These are phyloP conservation scores for Sinella curviseta DNA, from an alignment of 1,140 invertebrate genomes.

Conservation along the genomic window DNA sequence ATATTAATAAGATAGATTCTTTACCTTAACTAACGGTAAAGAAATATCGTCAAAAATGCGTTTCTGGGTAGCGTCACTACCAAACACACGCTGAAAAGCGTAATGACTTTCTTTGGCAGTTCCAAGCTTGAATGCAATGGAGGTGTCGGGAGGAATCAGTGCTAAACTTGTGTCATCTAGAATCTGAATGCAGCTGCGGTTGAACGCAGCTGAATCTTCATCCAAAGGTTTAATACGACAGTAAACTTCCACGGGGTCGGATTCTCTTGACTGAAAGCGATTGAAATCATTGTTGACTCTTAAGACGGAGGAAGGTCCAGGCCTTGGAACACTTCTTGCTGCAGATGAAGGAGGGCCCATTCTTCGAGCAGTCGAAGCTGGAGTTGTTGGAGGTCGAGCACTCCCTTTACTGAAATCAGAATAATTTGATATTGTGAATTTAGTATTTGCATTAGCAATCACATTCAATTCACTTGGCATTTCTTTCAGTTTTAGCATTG, in stretches of 20 bases:
- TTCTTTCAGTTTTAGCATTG: too few species aligned
- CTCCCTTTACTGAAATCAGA: not conserved
- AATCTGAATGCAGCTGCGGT: constrained; percentile 68
- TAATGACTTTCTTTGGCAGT: constrained; percentile 62
- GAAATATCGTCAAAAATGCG: constrained; percentile 83
- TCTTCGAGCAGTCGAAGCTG: not conserved
- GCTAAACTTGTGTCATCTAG: constrained; percentile 69
- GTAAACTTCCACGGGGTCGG: constrained; percentile 79
- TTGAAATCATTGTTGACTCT: not conserved
- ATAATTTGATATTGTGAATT: too few species aligned
- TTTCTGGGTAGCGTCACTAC: constrained; percentile 72
- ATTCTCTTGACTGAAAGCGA: not conserved
- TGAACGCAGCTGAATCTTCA: constrained; percentile 61
- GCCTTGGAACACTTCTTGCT: not conserved
- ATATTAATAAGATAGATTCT: not conserved
- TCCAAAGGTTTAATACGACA: constrained; percentile 77
- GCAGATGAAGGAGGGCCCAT: not conserved
- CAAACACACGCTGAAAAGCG: constrained; percentile 76
- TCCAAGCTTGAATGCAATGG: constrained; percentile 64
- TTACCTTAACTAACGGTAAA: constrained; percentile 73
- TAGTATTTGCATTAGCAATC: too few species aligned
- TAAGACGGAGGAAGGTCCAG: not conserved
- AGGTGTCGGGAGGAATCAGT: constrained; percentile 67
- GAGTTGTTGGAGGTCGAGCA: not conserved
- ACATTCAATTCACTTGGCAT: not conserved